A percentile compares a stretch with the other conserved stretches of the same genome.
These are phyloP conservation scores for Prinia subflava DNA, from an alignment of 2,113 vertebrate genomes.

Conservation along the genomic window DNA sequence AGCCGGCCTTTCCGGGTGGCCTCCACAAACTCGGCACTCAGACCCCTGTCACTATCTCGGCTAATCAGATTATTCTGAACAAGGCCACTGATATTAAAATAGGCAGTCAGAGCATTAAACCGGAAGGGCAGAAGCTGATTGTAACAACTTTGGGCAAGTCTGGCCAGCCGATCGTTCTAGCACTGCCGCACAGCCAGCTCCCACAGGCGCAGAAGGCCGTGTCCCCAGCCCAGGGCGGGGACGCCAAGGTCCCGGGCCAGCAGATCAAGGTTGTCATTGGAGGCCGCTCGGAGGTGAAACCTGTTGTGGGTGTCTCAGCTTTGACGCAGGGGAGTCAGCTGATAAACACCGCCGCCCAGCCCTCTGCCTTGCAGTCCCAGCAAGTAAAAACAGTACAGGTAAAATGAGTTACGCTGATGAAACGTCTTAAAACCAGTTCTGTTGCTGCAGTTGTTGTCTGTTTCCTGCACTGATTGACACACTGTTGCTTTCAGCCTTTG, in stretches of 20 bases:
- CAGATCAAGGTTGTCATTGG: constrained; percentile 94
- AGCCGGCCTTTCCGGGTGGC: constrained; percentile 76
- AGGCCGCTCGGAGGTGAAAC: constrained; percentile 86
- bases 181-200: constrained; percentile 84
- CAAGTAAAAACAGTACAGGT: constrained; percentile 97
- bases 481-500: not conserved
- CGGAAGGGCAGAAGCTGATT: constrained; percentile 92
- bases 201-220: constrained; percentile 74
- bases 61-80: constrained; percentile 93
- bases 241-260: constrained; percentile 80
- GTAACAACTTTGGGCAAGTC: constrained; percentile 90
- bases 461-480: not conserved
- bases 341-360: constrained; percentile 74
- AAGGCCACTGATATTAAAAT: constrained; percentile 83
- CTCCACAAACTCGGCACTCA: constrained; percentile 84
- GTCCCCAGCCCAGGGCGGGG: constrained; percentile 73
- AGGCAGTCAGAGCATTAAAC: constrained; percentile 83
- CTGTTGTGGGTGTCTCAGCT: constrained; percentile 81
- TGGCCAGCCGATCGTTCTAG: constrained; percentile 89
- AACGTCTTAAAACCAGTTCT: not conserved
- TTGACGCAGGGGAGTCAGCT: constrained; percentile 81
- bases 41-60: constrained; percentile 84
- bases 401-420: constrained; percentile 53
- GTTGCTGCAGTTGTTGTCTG: constrained; percentile 15
- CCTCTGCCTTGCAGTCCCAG: constrained; percentile 86